Base-by-base conservation (phyloP, 1,140 invertebrate species). In the Littorina saxatilis region DNA sequence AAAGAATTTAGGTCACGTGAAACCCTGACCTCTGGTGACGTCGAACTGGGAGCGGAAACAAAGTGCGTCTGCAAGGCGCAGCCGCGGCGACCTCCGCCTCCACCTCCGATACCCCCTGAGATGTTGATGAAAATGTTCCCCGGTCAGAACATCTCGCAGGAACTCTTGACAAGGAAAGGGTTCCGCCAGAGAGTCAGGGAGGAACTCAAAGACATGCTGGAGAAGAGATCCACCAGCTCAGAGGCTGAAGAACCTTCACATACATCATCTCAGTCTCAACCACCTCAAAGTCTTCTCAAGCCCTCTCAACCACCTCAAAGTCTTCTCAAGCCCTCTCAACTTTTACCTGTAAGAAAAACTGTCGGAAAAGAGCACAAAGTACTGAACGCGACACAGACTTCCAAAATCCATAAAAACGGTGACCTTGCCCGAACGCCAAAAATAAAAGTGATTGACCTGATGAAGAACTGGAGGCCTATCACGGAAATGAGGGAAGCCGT, bases 401-500 rank as follows among this genome's bases (percentile, higher is more conserved):
- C 1, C 2, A 73, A 17, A 15, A 50, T 27, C 3, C 0, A 23
- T 15, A 11, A 23, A 3, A 50, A 1, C 9, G 9, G 17, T 4
- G 23, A 7, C 3, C 15, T 37, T 2, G 35, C 68, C 23, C n/a
- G 15, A 9, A 52, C 70, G 20, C 3, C 13, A 0, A 47, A 50
- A 32, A 27, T 73, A n/a, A 73, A 50, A n/a, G 27, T 50, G 13
- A 73, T 73, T 20, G 70, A 73, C 20, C 23, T 73, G 40, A 73
- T 73, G 70, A 50, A 52, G 29, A 73, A 73, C 70, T 73, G 70
- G 70, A 73, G 7, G 13, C 40, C 40, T 47, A 3, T 73, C n/a
- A 50, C 23, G 17, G 70, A 50, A 7, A 2, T 23, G 23, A 15
- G 17, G 11, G 27, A 13, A 27, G 9, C 35, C 3, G 11, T 39